These are phyloP conservation scores for Prolemur simus DNA, from an alignment of 2,113 vertebrate species.

Conservation along the genomic window DNA sequence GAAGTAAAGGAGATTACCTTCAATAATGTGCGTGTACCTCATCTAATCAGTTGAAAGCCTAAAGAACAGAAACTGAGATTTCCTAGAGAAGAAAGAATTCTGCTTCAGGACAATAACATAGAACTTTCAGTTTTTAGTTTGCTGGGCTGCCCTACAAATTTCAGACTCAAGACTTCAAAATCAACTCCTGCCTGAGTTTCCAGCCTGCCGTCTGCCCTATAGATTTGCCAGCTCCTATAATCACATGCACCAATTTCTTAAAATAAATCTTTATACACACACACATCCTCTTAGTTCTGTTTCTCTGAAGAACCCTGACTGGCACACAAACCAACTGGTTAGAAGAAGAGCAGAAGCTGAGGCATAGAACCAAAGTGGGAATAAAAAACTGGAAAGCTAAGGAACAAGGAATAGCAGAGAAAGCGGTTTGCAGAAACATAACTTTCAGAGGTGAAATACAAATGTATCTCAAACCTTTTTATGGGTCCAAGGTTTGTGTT, in stretches of 20 bases:
- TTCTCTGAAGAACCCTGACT: not conserved
- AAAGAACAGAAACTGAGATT: not conserved
- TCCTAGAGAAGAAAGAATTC: not conserved
- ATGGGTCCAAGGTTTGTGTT: not conserved
- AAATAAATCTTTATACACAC: not conserved
- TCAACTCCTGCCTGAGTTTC: not conserved
- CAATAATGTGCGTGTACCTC: not conserved
- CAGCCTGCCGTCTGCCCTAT: not conserved
- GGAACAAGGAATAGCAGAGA: not conserved
- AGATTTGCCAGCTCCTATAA: not conserved
- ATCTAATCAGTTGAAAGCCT: not conserved
- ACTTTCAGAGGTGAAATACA: not conserved
- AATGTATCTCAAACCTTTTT: not conserved
- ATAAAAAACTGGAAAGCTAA: not conserved
- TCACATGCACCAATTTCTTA: not conserved
- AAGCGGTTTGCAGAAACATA: not conserved
- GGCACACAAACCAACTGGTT: not conserved
- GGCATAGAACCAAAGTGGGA: not conserved
- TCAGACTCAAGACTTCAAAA: not conserved
- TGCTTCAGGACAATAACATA: not conserved
- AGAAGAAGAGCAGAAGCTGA: not conserved
- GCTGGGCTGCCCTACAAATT: not conserved
- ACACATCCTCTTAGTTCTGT: not conserved
- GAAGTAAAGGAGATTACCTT: not conserved
- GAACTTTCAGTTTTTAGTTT: not conserved